Conservation (phyloP, 2,113 vertebrate species). For the Cephalopterus ornatus region DNA sequence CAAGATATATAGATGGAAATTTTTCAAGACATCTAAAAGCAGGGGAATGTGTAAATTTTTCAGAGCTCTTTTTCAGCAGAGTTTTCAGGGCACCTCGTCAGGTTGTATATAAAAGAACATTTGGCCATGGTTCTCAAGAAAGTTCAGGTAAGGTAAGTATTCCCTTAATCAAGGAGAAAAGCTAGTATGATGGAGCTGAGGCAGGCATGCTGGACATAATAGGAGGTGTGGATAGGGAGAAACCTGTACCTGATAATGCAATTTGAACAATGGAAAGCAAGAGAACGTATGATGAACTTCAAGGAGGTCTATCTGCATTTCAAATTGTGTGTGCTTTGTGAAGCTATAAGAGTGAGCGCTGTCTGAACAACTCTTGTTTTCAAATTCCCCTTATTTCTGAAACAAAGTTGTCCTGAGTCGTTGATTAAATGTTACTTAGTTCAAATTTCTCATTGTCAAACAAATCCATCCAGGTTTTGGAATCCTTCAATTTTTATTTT, state of each 20-base stretch:
- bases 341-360: background rate
- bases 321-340: background rate
- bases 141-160: background rate
- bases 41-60: background rate
- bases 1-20: background rate
- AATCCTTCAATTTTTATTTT: background rate
- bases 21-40: background rate
- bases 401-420: background rate
- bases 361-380: background rate
- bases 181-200: background rate
- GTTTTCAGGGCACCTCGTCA: background rate
- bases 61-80: background rate
- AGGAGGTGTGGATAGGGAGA: background rate
- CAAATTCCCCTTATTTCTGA: background rate
- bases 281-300: fast-evolving
- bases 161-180: background rate
- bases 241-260: background rate
- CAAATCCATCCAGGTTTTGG: background rate
- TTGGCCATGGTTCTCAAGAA: background rate
- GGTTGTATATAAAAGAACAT: background rate
- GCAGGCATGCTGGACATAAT: background rate
- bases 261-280: background rate
- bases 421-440: background rate
- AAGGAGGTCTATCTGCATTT: background rate
- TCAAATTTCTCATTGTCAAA: background rate